Percentiles rank a stretch among this genome's conserved stretches.
Evolutionary conservation across 2,797 vertebrate species (phyloP).

Genomic region (Hoplostethus mediterraneus): DNA sequence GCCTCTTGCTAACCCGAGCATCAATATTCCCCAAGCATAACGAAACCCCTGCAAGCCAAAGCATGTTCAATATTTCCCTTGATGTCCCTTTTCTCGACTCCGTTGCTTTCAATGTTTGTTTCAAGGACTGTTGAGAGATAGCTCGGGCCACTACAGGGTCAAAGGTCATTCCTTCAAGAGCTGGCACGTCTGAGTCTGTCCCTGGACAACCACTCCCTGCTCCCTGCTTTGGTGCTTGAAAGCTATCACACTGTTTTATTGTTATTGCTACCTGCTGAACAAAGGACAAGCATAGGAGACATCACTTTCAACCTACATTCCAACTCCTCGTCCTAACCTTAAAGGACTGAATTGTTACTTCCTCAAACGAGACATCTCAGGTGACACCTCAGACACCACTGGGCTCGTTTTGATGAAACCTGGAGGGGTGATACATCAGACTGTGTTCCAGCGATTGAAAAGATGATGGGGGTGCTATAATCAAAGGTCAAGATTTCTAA

Average conservation of each 20-base stretch:
- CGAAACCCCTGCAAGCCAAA: conserved; percentile 11
- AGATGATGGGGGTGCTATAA: no score
- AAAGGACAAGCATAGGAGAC: conserved; percentile 39
- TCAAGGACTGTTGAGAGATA: conserved; percentile 40
- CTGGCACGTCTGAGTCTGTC: conserved; percentile 42
- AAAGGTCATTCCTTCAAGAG: conserved; percentile 46
- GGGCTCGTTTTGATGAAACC: no score
- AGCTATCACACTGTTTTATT: conserved; percentile 47
- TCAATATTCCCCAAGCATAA: conserved; percentile 15
- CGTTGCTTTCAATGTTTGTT: conserved; percentile 27
- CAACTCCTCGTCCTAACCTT: no score
- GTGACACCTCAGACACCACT: no score
- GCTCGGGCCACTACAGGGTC: conserved; percentile 38
- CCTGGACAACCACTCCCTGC: neutral
- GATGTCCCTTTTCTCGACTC: conserved; percentile 15
- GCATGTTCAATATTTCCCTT: conserved; percentile 7
- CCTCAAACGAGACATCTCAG: no score
- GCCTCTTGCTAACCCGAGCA: neutral
- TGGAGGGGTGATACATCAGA: no score
- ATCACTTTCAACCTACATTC: conserved; percentile 15
- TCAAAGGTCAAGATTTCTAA: no score
- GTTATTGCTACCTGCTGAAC: conserved; percentile 25
- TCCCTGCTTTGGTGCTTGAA: conserved; percentile 23
- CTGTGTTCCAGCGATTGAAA: no score
- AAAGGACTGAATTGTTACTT: no score